These are phyloP conservation scores for Brachionus rubens DNA, from an alignment of 1,140 invertebrate genomes.

Conservation along the genomic window DNA sequence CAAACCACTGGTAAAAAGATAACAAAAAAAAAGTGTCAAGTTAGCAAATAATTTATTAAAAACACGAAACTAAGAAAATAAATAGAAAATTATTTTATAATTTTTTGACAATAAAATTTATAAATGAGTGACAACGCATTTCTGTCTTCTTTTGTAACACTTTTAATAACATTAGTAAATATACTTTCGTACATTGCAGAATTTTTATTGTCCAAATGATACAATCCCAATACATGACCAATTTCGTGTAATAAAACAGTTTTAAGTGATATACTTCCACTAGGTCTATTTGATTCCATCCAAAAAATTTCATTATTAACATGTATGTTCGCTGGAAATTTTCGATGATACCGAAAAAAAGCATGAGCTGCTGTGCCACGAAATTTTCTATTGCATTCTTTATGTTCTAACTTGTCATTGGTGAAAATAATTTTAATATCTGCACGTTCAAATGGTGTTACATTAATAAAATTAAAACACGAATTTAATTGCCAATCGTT, in stretches of 20 bases:
- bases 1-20: too few relatives aligned
- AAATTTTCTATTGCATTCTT: conserved; percentile 13
- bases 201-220: background rate
- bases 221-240: conserved; percentile 30
- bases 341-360: conserved; percentile 21
- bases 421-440: conserved; percentile 26
- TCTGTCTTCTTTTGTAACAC: background rate
- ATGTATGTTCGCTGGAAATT: conserved; percentile 35
- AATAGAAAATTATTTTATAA: background rate
- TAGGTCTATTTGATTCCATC: conserved; percentile 22
- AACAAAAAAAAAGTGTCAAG: too few relatives aligned
- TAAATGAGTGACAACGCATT: background rate
- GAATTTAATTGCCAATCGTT: background rate
- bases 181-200: conserved; percentile 34
- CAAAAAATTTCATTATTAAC: conserved; percentile 44
- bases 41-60: too few relatives aligned
- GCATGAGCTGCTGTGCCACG: conserved; percentile 30
- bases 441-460: background rate
- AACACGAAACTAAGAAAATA: too few relatives aligned
- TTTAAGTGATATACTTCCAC: conserved; percentile 35
- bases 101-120: background rate
- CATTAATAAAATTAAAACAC: conserved; percentile 26
- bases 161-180: conserved; percentile 43
- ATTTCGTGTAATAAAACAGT: conserved; percentile 42
- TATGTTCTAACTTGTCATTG: conserved; percentile 7